Conservation (phyloP, 2,797 vertebrate species). For the Sebastolobus altivelis region DNA sequence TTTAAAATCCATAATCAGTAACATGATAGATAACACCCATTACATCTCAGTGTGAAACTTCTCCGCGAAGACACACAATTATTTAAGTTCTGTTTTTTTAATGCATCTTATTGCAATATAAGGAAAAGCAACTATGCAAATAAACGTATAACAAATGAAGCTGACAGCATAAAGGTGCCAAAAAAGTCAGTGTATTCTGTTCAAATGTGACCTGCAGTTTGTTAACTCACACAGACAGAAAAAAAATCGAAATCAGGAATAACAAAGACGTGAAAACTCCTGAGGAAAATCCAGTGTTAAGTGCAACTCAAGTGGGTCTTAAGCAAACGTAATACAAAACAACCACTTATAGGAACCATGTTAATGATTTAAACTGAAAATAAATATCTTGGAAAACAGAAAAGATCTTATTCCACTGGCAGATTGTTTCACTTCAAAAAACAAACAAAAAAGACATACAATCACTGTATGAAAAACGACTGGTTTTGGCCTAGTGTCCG, state of each 20-base stretch:
- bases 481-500: slow-evolving; percentile 17
- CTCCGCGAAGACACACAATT: slow-evolving; percentile 13
- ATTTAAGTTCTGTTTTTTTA: background rate
- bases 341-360: background rate
- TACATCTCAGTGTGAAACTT: slow-evolving; percentile 12
- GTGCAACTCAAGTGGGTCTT: slow-evolving; percentile 2
- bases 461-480: slow-evolving; percentile 7
- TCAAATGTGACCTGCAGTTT: background rate
- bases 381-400: background rate
- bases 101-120: background rate
- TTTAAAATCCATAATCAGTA: slow-evolving; percentile 3
- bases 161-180: background rate
- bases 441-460: background rate
- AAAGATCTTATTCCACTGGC: background rate
- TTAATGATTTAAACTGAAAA: slow-evolving; percentile 15
- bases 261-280: background rate
- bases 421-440: background rate
- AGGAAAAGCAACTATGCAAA: slow-evolving; percentile 4
- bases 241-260: background rate
- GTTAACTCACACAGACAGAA: background rate
- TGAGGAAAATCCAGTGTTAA: slow-evolving; percentile 12
- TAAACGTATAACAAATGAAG: background rate
- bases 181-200: background rate
- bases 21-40: background rate
- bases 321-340: background rate